Base-by-base conservation (phyloP, 2,888 invertebrate genomes). In the Cynaeus angustus region DNA sequence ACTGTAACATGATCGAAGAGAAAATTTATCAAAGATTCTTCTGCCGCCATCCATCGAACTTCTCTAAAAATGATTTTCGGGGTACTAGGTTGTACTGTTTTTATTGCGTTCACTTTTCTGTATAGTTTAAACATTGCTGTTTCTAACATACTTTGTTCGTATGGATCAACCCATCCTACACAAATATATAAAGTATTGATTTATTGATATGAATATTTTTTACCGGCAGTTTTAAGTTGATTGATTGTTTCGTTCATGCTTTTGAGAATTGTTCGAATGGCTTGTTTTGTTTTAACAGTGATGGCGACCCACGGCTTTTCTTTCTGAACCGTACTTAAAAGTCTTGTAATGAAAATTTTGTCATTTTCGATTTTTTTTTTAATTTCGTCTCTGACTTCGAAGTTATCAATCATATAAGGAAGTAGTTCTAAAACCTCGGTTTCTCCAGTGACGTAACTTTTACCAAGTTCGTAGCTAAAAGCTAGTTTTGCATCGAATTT, bases 211-310 rank as follows among this genome's bases (percentile, higher is more conserved):
- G 30, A 33, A 10, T 7, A 30, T 28, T n/a, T 53, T 41, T 12
- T 10, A 38, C 3, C 88, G 85, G 90, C 89, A 73, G 88, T 87
- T 70, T 88, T 88, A 13, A 91, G 80, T 55, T 86, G 84, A 71
- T 87, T 86, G 76, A 89, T 85, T 8, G 88, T 86, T 43, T 89
- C 89, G 10, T 87, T 73, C 75, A 90, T 83, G 83, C 88, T 88
- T 72, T 90, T 90, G 0, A 91, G 84, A 0, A 90, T 89, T 8
- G 88, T 87, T 0, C 90, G 86, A 45, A 88, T 88, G 0, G 90
- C 90, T 75, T 90, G 90, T 3, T 88, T 83, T 0, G 91, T 90
- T 81, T 91, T 91, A 52, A 90, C 89, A 0, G 90, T 89, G 53
- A 90, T 88, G 0, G 90, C 90, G 0, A 91, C 89, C 86, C 88